These are phyloP conservation scores for Crocallis elinguaria DNA, from an alignment of 2,888 invertebrate genomes.

Conservation along the genomic window DNA sequence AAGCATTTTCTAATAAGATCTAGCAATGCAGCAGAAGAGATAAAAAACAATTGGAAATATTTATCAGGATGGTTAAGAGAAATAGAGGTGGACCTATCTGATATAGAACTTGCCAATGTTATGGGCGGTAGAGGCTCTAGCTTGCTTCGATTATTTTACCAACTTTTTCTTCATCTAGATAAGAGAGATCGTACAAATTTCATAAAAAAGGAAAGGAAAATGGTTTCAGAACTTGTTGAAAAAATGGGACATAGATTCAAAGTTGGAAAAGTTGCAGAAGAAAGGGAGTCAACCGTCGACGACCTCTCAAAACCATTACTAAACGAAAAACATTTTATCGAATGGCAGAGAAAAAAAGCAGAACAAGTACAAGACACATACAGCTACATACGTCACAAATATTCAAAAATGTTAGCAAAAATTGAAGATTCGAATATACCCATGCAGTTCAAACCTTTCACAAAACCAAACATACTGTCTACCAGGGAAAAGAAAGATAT, in stretches of 20 bases:
- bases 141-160: conserved; percentile 85
- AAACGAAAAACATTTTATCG: conserved; percentile 77
- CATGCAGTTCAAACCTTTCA: conserved; percentile 37
- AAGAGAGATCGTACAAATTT: conserved; percentile 84
- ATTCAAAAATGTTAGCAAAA: conserved; percentile 64
- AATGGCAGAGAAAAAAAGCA: conserved; percentile 84
- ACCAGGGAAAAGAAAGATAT: conserved; percentile 62
- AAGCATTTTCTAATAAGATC: conserved; percentile 77
- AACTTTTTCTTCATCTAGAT: conserved; percentile 85
- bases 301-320: conserved; percentile 73
- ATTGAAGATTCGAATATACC: conserved; percentile 60
- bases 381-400: conserved; percentile 69
- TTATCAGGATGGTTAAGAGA: conserved; percentile 81
- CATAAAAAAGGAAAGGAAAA: conserved; percentile 75
- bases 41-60: conserved; percentile 80
- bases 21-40: conserved; percentile 65
- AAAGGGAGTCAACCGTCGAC: conserved; percentile 63
- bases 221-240: conserved; percentile 68
- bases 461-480: conserved; percentile 38
- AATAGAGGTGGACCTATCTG: conserved; percentile 73
- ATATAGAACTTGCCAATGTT: conserved; percentile 74
- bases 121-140: conserved; percentile 78
- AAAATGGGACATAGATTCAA: conserved; percentile 70
- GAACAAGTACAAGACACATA: conserved; percentile 72
- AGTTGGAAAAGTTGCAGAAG: conserved; percentile 61